Evolutionary conservation across 2,888 invertebrate species (phyloP), one percentile per base, ranked within the genome.

Genomic region (Noctua janthina): DNA sequence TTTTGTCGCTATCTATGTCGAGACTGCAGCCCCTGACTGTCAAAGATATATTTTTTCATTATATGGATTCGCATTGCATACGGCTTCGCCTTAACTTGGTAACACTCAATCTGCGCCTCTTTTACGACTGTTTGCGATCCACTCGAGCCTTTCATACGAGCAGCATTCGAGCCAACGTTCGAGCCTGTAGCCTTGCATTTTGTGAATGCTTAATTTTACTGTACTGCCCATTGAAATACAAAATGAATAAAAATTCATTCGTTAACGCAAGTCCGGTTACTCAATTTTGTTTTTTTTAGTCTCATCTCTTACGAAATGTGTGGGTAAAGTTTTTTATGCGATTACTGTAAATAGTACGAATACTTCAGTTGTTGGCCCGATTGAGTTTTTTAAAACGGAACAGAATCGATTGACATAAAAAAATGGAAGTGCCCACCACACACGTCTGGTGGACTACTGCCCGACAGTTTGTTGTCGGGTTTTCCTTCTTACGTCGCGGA

Each of bases 121-220:
- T 87, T 86, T 76, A 78, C 82, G 79, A 82, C 79, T 87, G 67
- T 88, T 86, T 87, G 79, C 79, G 17, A 29, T 67, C 67, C 56
- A 85, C 82, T 88, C 62, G 39, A 59, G 77, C 68, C n/a, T 78
- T 78, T 78, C 74, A 85, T 78, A 70, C 74, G 29, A 75, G 66
- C 66, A 78, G 67, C 43, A 76, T 75, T 73, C 56, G 43, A 77
- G 54, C 78, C 20, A 74, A 74, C 76, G 75, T 81, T 67, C 62
- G 43, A 77, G 46, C n/a, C 20, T 1, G 51, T 17, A 73, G 13
- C 67, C 29, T 66, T 35, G 62, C 69, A 66, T 84, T 79, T 77
- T 46, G n/a, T 75, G 68, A 87, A 67, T 73, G 39, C 56, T 64
- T 43, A 23, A 67, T 64, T n/a, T 29, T 8, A 20, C n/a, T 35